These are phyloP conservation scores for Drosophila maculinotata DNA, from an alignment of 2,888 invertebrate genomes.

Conservation along the genomic window DNA sequence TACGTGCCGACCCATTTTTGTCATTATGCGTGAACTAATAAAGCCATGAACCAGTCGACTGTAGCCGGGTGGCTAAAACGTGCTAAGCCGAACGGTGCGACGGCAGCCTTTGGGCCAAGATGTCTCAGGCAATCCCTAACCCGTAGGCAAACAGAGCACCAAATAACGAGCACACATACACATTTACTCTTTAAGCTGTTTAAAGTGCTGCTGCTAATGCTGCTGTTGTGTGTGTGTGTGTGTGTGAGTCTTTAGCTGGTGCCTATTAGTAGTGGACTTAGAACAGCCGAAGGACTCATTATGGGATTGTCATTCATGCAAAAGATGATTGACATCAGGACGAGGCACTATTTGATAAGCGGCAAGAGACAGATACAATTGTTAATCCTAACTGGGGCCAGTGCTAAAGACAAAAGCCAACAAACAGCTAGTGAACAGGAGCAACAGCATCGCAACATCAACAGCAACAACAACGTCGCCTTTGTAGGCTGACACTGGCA, in stretches of 20 bases:
- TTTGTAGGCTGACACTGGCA: constrained; percentile 50
- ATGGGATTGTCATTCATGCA: constrained; percentile 47
- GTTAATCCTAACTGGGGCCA: constrained; percentile 22
- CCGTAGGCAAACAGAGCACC: constrained; percentile 34
- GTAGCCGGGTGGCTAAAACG: constrained; percentile 60
- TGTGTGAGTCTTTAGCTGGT: constrained; percentile 11
- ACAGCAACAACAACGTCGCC: constrained; percentile 2
- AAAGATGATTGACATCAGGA: constrained; percentile 56
- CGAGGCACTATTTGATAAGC: constrained; percentile 29
- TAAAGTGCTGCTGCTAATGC: constrained; percentile 58
- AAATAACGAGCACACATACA: constrained; percentile 23
- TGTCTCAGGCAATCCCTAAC: constrained; percentile 33
- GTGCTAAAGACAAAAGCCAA: constrained; percentile 34
- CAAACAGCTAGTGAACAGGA: constrained; percentile 20
- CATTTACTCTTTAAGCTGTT: constrained; percentile 60
- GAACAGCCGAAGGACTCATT: constrained; percentile 48
- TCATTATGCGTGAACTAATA: constrained; percentile 80
- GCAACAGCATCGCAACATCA: background rate
- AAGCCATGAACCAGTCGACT: constrained; percentile 72
- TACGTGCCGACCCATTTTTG: constrained; percentile 78
- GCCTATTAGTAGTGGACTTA: constrained; percentile 41
- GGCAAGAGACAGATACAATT: constrained; percentile 18
- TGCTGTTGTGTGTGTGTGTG: constrained; percentile 7
- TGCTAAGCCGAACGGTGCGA: constrained; percentile 66
- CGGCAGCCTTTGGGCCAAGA: constrained; percentile 33